These are phyloP conservation scores for Epizoanthus stellaris DNA, from an alignment of 92 coral and sea anemone genomes.

Conservation along the genomic window DNA sequence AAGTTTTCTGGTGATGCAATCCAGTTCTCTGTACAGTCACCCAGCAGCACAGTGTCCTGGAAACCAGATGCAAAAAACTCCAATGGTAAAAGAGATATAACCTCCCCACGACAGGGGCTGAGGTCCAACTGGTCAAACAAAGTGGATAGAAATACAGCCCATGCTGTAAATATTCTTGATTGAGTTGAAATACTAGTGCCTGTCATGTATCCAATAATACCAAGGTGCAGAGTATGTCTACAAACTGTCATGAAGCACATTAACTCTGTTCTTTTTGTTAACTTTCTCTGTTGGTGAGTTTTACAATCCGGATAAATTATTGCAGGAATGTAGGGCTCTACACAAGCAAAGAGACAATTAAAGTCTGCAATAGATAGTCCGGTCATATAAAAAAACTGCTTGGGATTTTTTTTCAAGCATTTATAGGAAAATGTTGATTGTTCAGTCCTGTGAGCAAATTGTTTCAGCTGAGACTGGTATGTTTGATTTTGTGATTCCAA, in stretches of 20 bases:
- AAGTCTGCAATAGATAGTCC: constrained; percentile 54
- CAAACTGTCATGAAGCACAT: constrained; percentile 54
- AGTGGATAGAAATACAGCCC: constrained; percentile 40
- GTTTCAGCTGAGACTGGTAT: constrained; percentile 42
- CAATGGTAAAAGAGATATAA: constrained; percentile 31
- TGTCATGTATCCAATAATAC: constrained; percentile 49
- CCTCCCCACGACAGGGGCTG: constrained; percentile 46
- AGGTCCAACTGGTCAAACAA: constrained; percentile 56
- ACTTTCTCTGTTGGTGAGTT: constrained; percentile 56
- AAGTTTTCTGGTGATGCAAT: constrained; percentile 61
- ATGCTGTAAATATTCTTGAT: constrained; percentile 33
- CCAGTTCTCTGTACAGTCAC: constrained; percentile 59
- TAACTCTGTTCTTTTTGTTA: constrained; percentile 59
- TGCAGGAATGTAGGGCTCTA: constrained; percentile 50
- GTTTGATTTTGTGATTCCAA: constrained; percentile 37
- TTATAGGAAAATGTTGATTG: constrained; percentile 40
- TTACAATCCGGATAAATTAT: constrained; percentile 62
- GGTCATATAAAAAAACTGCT: constrained; percentile 57
- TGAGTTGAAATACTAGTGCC: constrained; percentile 38
- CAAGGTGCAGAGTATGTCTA: constrained; percentile 57
- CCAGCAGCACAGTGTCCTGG: constrained; percentile 42
- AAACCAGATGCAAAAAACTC: constrained; percentile 52
- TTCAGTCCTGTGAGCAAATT: constrained; percentile 36
- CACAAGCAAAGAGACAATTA: constrained; percentile 59
- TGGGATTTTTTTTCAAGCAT: constrained; percentile 36